Evolutionary conservation across 2,797 vertebrate species (phyloP), one percentile per base, ranked within the genome.

Genomic region (Enteromius viviparus): DNA sequence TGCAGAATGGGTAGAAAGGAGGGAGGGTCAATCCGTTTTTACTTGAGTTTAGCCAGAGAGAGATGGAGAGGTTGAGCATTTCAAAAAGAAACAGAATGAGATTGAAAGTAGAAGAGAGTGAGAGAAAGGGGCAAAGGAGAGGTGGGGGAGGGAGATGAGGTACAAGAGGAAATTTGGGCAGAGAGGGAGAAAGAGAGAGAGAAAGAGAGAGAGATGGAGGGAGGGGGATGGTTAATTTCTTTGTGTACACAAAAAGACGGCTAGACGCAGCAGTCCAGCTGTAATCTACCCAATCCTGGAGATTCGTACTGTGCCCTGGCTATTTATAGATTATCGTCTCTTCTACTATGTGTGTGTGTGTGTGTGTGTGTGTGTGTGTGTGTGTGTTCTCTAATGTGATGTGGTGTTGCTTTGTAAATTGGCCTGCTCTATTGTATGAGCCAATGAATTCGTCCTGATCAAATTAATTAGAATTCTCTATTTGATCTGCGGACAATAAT

Each of bases 251-350:
- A 84, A 79, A 88, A 80, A 77, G 86, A 83, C 69, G 75, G 55
- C 55, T 81, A 89, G 83, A 88, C 82, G 78, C 89, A 87, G 87
- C 87, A 91, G 90, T 89, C 85, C 83, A 88, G 85, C 82, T 85
- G 86, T 90, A 91, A 91, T 91, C 89, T 86, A 89, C 55, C 85
- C 88, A 89, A 83, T 89, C 76, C 71, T 81, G 78, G 78, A 65
- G 62, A 75, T 80, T 19, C 37, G 34, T 79, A 68, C 81, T 79
- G 78, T 64, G 10, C 71, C 51, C 85, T 87, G 74, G 64, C 86
- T 93, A 90, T 86, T 90, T 92, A 92, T 92, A 92, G 90, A 88
- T 75, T 71, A 69, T 70, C 62, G 42, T 66, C 83, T 84, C 55
- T 47, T 45, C 26, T 71, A 49, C 78, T 68, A 76, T 72, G 7